Conservation (phyloP, 2,113 vertebrate genomes). For the Syngnathus typhle region DNA sequence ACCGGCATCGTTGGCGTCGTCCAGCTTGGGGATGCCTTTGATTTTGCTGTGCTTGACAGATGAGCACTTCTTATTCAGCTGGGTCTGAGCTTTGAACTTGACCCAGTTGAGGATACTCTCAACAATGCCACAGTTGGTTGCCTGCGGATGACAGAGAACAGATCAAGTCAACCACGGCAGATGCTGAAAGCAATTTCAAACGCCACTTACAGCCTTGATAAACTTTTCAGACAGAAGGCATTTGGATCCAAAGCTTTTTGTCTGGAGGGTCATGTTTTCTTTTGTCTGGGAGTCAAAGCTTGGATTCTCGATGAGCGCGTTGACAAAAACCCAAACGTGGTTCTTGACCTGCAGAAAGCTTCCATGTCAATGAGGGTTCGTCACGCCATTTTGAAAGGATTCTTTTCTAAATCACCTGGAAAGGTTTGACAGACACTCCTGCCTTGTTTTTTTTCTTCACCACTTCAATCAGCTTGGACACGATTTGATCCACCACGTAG, state of each 20-base stretch:
- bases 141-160: slow-evolving; percentile 64
- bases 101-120: slow-evolving; percentile 99
- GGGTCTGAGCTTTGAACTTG: slow-evolving; percentile 97
- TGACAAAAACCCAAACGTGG: slow-evolving; percentile 98
- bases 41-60: slow-evolving; percentile 99
- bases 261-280: slow-evolving; percentile 98
- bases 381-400: not conserved
- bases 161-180: not conserved
- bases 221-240: slow-evolving; percentile 93
- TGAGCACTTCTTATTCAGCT: slow-evolving; percentile 98
- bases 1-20: slow-evolving; percentile 98
- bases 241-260: slow-evolving; percentile 96
- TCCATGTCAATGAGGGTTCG: not conserved
- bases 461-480: slow-evolving; percentile 94
- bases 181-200: not conserved
- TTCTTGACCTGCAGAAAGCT: slow-evolving; percentile 86
- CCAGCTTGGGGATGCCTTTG: slow-evolving; percentile 97
- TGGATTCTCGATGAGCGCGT: slow-evolving; percentile 95
- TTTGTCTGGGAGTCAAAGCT: slow-evolving; percentile 98
- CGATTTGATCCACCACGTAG: slow-evolving; percentile 97
- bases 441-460: slow-evolving; percentile 99
- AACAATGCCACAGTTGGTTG: slow-evolving; percentile 96
- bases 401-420: slow-evolving; percentile 75
- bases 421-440: slow-evolving; percentile 96
- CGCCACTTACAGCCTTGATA: slow-evolving; percentile 83